Base-by-base conservation (phyloP, 2,888 invertebrate species). In the Agonopterix heracliana region DNA sequence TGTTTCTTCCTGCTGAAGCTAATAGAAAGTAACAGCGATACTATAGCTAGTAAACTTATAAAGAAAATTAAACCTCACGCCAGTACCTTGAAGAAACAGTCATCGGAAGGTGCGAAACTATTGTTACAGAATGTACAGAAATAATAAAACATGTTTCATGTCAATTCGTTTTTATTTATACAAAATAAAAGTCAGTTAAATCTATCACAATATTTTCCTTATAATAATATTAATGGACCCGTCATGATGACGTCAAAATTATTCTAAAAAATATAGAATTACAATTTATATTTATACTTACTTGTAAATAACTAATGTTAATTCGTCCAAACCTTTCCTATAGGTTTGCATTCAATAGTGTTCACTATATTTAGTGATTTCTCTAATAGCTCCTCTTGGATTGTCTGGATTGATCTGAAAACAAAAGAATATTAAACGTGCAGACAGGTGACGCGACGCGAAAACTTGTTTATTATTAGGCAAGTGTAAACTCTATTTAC, bases 1-100 rank as follows among this genome's bases (percentile, higher is more conserved):
- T 95, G 95, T 62, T 96, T 95, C 72, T 84, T 95, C 49, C 75
- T 96, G 8, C 76, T 95, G 1, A 88, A 91, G 46, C 68, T 93
- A 13, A 86, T 93, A 42, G 94, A 94, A 77, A 92, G 90, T 63
- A 91, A 91, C 59, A 68, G 74, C 0, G 78, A 84, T 7, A 68
- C 68, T 5, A 71, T 87, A 7, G 83, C 85, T 14, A 73, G 72
- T 17, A 66, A 77, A 47, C 61, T 94, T 2, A 86, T 86, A 59
- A 68, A 75, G 36, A 88, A 90, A 60, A 61, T 94, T 1, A 82
- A 83, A 61, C 65, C 80, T 0, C 74, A 90, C 40, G 49, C 66
- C 0, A 75, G 74, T 45, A 55, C 77, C 26, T 65, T 94, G 46
- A 90, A 91, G 61, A 74, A 82, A 40, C 90, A 92, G 65, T 77